Evolutionary conservation across 2,113 vertebrate genomes (phyloP).

Genomic region (human (Homo sapiens)): DNA sequence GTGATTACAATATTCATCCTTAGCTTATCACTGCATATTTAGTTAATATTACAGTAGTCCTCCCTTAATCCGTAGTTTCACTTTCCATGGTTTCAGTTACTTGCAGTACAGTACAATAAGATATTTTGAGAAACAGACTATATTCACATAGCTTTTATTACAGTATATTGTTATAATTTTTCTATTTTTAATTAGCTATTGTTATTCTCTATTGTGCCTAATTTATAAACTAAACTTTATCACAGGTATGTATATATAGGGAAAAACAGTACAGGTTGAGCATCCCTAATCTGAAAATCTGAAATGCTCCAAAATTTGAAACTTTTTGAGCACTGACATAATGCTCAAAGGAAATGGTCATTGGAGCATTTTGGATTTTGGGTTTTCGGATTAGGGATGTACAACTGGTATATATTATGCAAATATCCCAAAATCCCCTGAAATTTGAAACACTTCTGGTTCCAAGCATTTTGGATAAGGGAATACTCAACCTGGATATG

Average conservation of each 20-base stretch:
- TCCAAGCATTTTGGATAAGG: background rate
- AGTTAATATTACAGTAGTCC: background rate
- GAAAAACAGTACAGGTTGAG: background rate
- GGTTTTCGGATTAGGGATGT: background rate
- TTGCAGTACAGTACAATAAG: background rate
- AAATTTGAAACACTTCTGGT: background rate
- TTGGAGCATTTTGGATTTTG: background rate
- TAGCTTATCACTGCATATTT: background rate
- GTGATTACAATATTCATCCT: background rate
- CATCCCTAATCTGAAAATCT: background rate
- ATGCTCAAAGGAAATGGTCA: background rate
- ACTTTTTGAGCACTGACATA: background rate
- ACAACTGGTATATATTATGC: background rate
- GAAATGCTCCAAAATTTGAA: background rate
- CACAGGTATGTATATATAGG: background rate
- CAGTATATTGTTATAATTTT: background rate
- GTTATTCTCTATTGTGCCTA: background rate
- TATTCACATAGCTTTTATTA: background rate
- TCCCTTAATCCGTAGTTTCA: background rate
- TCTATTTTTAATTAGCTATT: background rate
- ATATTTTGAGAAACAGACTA: background rate
- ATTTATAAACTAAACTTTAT: background rate
- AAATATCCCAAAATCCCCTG: background rate
- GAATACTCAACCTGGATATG: background rate
- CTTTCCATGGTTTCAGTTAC: background rate